Base-by-base conservation (phyloP, 2,797 vertebrate species). In the Tadarida brasiliensis region DNA sequence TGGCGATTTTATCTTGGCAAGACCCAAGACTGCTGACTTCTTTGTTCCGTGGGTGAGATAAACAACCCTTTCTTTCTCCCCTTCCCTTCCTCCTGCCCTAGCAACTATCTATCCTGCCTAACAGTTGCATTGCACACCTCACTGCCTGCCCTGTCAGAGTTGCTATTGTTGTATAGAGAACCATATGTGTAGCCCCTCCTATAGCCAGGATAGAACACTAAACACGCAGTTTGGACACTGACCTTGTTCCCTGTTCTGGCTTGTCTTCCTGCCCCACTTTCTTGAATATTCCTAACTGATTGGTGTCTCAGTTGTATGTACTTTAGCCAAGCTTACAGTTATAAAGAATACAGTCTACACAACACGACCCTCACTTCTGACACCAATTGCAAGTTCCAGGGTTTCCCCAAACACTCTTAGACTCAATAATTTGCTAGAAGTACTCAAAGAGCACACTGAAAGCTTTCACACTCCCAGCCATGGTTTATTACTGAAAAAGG, bases 241-340 rank as follows among this genome's bases (percentile, higher is more conserved):
- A 63, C 61, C 22, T 28, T n/a, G 7, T 11, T 82, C 67, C 63
- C 81, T 26, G 26, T 33, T 71, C 28, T 3, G 16, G 49, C n/a
- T 57, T 76, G 30, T 12, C 68, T 86, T 67, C 39, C 67, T 54
- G n/a, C 12, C 44, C 54, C 35, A 10, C 33, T 68, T 85, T 56
- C 89, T 90, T 77, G 70, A 57, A 35, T 87, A 17, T 65, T 83
- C 78, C 80, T 65, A n/a, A 63, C 9, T 26, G 63, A 24, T 20
- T 9, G 20, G 14, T 10, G 16, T 63, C 94, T 92, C 35, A 78
- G 0, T 26, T 19, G 24, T 54, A 0, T 16, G 12, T 8, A 39
- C 67, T 88, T 61, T 49, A 61, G 51, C 33, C 59, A n/a, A 39
- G 14, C 4, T 0, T 51, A n/a, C 10, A 15, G 4, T 63, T 30